These are phyloP conservation scores for Petrocephalus microphthalmus DNA, from an alignment of 2,113 vertebrate genomes.

Conservation along the genomic window DNA sequence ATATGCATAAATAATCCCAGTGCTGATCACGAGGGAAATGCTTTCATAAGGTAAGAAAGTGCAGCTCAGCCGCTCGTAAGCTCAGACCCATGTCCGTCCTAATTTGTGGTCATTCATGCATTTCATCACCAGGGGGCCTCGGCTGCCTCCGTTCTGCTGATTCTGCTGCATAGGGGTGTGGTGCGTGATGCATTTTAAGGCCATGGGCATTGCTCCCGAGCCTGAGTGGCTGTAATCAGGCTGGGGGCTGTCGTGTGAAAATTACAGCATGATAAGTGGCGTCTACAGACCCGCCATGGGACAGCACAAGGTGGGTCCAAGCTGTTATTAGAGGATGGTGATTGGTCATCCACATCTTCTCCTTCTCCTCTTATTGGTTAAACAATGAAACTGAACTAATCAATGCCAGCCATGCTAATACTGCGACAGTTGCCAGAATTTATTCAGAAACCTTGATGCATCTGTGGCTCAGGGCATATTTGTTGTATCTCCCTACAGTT, in stretches of 20 bases:
- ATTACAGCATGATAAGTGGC: no score
- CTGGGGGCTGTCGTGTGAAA: neutral
- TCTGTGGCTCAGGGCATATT: no score
- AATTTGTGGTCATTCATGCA: neutral
- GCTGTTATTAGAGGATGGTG: no score
- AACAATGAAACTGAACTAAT: no score
- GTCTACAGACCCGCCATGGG: no score
- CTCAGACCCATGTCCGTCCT: neutral
- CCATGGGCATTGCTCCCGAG: neutral
- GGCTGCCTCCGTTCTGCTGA: neutral
- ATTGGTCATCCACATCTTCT: no score
- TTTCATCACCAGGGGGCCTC: neutral
- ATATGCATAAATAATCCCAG: conserved; percentile 16
- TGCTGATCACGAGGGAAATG: neutral
- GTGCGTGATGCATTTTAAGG: neutral
- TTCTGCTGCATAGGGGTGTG: neutral
- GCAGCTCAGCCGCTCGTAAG: neutral
- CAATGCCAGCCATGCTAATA: no score
- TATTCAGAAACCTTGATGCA: no score
- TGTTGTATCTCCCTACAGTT: no score
- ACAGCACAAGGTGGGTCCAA: no score
- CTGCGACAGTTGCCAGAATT: no score
- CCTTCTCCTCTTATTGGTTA: no score
- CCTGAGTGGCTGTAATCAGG: neutral
- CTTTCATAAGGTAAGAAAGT: neutral